Conservation (phyloP, 92 coral and sea anemone species). For the Bergia sp. region DNA sequence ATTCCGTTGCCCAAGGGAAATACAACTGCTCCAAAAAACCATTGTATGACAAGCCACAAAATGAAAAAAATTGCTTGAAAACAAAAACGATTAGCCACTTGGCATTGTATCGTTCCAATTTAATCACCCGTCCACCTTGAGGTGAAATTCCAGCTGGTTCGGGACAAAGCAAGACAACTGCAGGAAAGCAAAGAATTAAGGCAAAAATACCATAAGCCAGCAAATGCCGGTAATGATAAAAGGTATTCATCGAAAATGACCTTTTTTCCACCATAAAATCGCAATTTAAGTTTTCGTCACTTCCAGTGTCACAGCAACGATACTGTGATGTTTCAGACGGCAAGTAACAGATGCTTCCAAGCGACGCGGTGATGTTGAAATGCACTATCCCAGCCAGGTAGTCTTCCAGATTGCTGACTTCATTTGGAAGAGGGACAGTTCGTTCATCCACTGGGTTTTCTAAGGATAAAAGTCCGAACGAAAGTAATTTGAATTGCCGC, state of each 20-base stretch:
- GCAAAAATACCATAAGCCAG: neutral
- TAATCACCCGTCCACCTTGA: neutral
- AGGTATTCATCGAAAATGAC: neutral
- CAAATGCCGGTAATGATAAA: neutral
- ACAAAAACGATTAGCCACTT: neutral
- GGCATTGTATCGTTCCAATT: neutral
- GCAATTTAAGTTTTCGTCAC: neutral
- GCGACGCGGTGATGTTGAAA: neutral
- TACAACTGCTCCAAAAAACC: neutral
- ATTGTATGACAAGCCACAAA: neutral
- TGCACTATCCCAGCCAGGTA: neutral
- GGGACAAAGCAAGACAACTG: neutral
- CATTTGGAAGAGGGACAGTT: neutral
- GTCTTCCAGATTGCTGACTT: neutral
- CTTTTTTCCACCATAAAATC: neutral
- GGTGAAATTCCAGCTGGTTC: neutral
- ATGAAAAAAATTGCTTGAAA: neutral
- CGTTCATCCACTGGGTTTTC: neutral
- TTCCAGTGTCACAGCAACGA: slow-evolving; percentile 4
- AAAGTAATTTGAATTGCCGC: neutral
- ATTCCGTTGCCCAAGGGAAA: neutral
- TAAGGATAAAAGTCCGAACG: neutral
- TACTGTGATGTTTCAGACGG: neutral
- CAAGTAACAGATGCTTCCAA: neutral
- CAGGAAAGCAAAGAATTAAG: neutral